Conservation (phyloP, 1,140 invertebrate species). For the Listronotus oregonensis region DNA sequence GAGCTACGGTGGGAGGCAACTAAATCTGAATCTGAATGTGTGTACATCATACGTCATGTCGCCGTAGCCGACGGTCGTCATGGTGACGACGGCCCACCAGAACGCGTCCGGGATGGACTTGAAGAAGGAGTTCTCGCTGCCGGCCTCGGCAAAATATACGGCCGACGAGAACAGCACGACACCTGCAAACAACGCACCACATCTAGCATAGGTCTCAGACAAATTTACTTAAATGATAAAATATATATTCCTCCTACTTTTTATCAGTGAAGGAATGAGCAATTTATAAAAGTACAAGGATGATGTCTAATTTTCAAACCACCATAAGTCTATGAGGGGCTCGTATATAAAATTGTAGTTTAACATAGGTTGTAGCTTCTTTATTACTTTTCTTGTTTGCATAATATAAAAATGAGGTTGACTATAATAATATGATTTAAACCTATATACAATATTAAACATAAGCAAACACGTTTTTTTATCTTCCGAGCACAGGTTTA, state of each 20-base stretch:
- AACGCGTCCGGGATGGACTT: conserved; percentile 98
- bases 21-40: conserved; percentile 68
- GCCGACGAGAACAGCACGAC: conserved; percentile 99
- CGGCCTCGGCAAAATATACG: conserved; percentile 98
- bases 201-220: conserved; percentile 42
- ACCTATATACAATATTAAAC: too few relatives aligned
- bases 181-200: conserved; percentile 74
- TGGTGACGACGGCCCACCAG: conserved; percentile 99
- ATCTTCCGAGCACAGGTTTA: too few relatives aligned
- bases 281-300: too few relatives aligned
- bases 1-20: conserved; percentile 50
- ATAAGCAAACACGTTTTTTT: too few relatives aligned
- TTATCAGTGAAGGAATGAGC: too few relatives aligned
- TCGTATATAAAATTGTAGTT: too few relatives aligned
- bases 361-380: too few relatives aligned
- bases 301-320: too few relatives aligned
- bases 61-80: conserved; percentile 99
- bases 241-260: not conserved
- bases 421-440: too few relatives aligned
- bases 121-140: conserved; percentile 97
- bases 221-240: conserved; percentile 13
- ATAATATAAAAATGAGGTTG: too few relatives aligned
- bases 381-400: too few relatives aligned
- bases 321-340: too few relatives aligned
- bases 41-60: conserved; percentile 96